A percentile compares a stretch with the other conserved stretches of the same genome.
phyloP scores from a whole-genome alignment of 1,140 invertebrate genomes.

The Drosophila miranda region DNA sequence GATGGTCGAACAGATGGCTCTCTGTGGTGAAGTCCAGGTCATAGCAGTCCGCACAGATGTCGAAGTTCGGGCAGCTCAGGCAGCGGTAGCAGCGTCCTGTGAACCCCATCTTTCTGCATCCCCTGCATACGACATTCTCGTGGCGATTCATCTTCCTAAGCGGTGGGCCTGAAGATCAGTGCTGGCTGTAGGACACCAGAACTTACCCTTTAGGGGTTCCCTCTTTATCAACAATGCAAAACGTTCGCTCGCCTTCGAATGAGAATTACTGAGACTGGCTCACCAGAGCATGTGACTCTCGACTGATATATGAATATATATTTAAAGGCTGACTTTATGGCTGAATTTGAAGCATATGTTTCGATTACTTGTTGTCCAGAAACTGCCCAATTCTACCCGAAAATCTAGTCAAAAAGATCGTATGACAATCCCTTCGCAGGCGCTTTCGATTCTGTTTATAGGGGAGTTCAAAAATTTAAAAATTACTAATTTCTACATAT shows the following conservation, averaged over 20 bases:
- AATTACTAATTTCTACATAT: too few species aligned
- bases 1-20: conserved; percentile 66
- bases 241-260: conserved; percentile 6
- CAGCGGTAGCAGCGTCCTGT: conserved; percentile 64
- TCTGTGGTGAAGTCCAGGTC: conserved; percentile 52
- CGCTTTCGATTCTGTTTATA: too few species aligned
- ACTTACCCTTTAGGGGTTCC: conserved; percentile 19
- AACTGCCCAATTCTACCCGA: too few species aligned
- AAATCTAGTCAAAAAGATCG: too few species aligned
- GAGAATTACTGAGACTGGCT: background rate
- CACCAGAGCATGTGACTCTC: background rate
- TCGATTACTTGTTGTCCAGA: too few species aligned
- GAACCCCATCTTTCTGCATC: conserved; percentile 50
- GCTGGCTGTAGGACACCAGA: background rate
- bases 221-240: conserved; percentile 15
- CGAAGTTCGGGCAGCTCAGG: conserved; percentile 52
- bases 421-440: too few species aligned
- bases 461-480: too few species aligned
- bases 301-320: background rate
- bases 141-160: conserved; percentile 57
- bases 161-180: background rate
- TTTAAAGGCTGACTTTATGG: conserved; percentile 10
- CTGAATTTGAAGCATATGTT: background rate
- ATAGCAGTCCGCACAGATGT: conserved; percentile 59
- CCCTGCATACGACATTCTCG: conserved; percentile 54